phyloP scores from a whole-genome alignment of 2,113 vertebrate species.

The Grammomys dolichurus region DNA sequence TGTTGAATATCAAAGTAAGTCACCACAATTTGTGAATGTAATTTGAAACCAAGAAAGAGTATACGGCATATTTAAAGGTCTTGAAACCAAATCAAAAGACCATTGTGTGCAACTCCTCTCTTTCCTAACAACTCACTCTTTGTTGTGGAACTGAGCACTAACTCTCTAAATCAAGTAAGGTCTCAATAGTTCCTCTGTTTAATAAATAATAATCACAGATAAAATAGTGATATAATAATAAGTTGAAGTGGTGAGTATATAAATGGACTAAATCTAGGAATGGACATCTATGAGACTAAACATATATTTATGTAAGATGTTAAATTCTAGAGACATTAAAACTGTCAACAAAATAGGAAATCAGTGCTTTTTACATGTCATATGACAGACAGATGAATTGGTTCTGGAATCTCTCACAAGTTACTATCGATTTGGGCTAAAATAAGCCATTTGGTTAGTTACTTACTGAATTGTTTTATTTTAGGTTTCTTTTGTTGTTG shows the following conservation, averaged over 20 bases:
- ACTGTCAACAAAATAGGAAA: conserved; percentile 34
- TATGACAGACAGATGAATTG: background rate
- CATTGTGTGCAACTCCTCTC: background rate
- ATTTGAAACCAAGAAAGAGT: background rate
- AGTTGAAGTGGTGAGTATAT: background rate
- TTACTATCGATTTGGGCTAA: background rate
- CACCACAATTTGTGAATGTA: background rate
- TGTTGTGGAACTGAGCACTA: background rate
- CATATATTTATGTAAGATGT: conserved; percentile 43
- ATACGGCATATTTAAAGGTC: background rate
- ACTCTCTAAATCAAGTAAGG: background rate
- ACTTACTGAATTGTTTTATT: background rate
- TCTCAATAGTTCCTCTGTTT: background rate
- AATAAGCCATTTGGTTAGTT: conserved; percentile 1
- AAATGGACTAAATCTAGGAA: background rate
- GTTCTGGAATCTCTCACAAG: conserved; percentile 6
- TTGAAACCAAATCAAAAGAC: conserved; percentile 11
- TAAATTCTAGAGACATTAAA: conserved; percentile 27
- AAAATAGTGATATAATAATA: background rate
- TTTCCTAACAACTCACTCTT: background rate
- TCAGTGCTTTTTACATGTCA: background rate
- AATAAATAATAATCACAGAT: conserved; percentile 5
- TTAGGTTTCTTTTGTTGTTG: too few species aligned
- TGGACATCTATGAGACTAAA: background rate
- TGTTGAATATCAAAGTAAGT: background rate